phyloP scores from a whole-genome alignment of 2,888 invertebrate species.

The Zaprionus obscuricornis region DNA sequence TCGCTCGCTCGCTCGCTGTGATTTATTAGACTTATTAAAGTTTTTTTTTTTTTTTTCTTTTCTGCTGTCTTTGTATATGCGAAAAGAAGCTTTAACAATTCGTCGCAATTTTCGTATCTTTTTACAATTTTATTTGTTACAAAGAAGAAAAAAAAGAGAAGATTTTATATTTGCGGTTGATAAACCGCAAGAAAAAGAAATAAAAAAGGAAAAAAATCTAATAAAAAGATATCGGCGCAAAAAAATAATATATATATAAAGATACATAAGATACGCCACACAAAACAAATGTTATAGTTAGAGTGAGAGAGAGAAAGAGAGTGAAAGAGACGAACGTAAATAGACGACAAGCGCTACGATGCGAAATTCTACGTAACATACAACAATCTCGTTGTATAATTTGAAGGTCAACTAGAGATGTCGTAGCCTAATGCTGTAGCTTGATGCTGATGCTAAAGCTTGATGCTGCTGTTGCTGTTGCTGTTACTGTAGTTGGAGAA shows the following conservation, averaged over 20 bases:
- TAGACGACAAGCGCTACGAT: conserved; percentile 3
- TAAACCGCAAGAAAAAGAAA: conserved; percentile 36
- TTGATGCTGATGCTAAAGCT: neutral
- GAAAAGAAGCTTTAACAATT: conserved; percentile 6
- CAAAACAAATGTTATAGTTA: neutral
- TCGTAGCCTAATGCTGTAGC: neutral
- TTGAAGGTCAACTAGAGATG: conserved; percentile 52
- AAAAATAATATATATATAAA: conserved; percentile 24
- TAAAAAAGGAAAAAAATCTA: neutral
- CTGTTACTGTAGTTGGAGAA: conserved; percentile 6
- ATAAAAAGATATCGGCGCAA: conserved; percentile 14
- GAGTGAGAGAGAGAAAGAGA: conserved; percentile 14
- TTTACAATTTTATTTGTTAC: conserved; percentile 3
- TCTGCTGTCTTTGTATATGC: neutral
- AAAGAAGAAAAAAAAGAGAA: conserved; percentile 2
- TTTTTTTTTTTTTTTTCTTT: too few species aligned
- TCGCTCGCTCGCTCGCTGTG: too few species aligned
- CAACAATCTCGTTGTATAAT: conserved; percentile 35
- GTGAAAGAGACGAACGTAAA: neutral
- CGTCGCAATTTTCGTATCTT: conserved; percentile 21
- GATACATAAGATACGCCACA: neutral
- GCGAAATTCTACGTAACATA: conserved; percentile 42
- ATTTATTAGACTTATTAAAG: too few species aligned
- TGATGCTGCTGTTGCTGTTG: neutral
- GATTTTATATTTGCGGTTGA: conserved; percentile 30